Percentiles rank a stretch among this genome's conserved stretches.
Evolutionary conservation across 2,888 invertebrate species (phyloP).

Genomic region (Plemyria rubiginata): DNA sequence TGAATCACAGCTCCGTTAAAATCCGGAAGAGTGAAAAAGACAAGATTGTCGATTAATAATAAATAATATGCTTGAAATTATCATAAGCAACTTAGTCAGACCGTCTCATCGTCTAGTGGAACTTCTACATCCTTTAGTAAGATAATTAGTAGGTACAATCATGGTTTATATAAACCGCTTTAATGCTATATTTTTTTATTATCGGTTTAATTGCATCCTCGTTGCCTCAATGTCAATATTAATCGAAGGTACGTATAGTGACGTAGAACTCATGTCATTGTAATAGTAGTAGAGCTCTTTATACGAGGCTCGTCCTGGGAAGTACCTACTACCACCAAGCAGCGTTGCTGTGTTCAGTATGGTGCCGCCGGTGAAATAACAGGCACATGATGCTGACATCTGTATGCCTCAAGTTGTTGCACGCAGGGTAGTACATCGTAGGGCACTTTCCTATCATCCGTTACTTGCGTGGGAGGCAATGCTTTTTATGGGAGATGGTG

Average conservation of each 20-base stretch:
- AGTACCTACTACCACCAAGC: too few species aligned
- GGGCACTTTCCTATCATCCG: too few species aligned
- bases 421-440: too few species aligned
- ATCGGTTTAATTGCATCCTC: slow-evolving; percentile 19
- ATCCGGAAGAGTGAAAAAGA: not conserved
- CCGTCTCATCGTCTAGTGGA: not conserved
- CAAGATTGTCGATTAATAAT: not conserved
- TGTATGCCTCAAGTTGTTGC: too few species aligned
- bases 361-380: too few species aligned
- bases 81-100: slow-evolving; percentile 4
- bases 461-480: too few species aligned
- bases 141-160: slow-evolving; percentile 8
- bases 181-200: not conserved
- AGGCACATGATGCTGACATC: too few species aligned
- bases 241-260: slow-evolving; percentile 16
- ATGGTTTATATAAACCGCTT: slow-evolving; percentile 16
- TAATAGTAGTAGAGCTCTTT: too few species aligned
- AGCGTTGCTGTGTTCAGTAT: too few species aligned
- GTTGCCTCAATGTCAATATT: slow-evolving; percentile 22
- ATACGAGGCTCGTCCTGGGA: too few species aligned
- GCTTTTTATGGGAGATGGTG: too few species aligned
- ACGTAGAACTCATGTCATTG: slow-evolving; percentile 4
- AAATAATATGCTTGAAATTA: not conserved
- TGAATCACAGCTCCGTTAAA: too few species aligned
- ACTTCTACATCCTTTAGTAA: not conserved